Evolutionary conservation across 2,888 invertebrate genomes (phyloP), one percentile per base, ranked within the genome.

Genomic region (Cataglyphis altisquamis): DNA sequence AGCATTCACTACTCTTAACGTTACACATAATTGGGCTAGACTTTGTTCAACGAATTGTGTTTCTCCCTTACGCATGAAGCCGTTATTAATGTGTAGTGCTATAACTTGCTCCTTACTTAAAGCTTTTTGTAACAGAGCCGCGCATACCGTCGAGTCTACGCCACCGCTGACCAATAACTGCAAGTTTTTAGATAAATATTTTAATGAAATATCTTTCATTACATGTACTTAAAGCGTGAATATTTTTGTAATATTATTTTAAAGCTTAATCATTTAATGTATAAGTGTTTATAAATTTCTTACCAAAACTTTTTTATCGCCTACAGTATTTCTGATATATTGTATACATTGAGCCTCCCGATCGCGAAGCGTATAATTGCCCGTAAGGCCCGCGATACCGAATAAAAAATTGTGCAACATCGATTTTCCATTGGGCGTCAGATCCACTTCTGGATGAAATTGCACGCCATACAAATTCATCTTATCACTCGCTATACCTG

Each of bases 121-220:
- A 12, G 99, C 99, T 94, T 97, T 97, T 94, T 98, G 97, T 75
- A 99, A 96, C 85, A 99, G 95, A 32, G 99, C 99, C 39, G 99
- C 99, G 95, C 99, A 99, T 12, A 99, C 99, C n/a, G 99, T 98
- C 0, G 99, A 99, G 95, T 99, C 99, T 6, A 99, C 99, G 39
- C 99, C 99, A 29, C 99, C 99, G 94, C 99, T 99, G 77, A 99
- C 97, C 93, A 99, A 95, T 94, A 98, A 97, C 97, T 99, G 93
- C 15, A 93, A 80, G 55, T 85, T 87, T 86, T 86, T 68, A 82
- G 84, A 84, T 86, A 78, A 84, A 85, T 52, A 45, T 85, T 83
- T 84, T 66, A 84, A 66, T 84, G 32, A 62, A 70, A 74, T 57
- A 52, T 52, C 25, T 63, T 72, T 55, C 66, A 32, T 67, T 57